Percentiles rank a stretch among this genome's conserved stretches.
Evolutionary conservation across 53 echinoderm and acorn worm species (phyloP).

Genomic region (Echinarachnius parma): DNA sequence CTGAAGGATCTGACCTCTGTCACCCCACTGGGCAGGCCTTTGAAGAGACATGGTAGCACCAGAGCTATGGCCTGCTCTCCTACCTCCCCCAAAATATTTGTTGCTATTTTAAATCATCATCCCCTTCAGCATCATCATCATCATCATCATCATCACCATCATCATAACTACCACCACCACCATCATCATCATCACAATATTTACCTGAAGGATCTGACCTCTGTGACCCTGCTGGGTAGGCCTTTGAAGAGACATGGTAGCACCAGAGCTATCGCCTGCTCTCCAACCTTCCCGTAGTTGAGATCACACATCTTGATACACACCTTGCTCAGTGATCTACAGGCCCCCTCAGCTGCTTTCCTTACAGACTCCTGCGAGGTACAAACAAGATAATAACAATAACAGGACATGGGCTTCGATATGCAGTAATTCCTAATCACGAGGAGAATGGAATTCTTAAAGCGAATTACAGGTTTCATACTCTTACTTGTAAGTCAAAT

Average conservation of each 20-base stretch:
- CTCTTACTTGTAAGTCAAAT: too few relatives aligned
- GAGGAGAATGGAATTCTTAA: too few relatives aligned
- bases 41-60: conserved; percentile 81
- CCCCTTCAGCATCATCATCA: too few relatives aligned
- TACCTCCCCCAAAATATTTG: too few relatives aligned
- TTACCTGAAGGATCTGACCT: conserved; percentile 86
- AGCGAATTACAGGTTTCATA: too few relatives aligned
- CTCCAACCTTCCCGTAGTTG: conserved; percentile 60
- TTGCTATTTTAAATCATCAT: too few relatives aligned
- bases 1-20: conserved; percentile 79
- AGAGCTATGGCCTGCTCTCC: conserved; percentile 60
- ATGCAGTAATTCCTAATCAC: too few relatives aligned
- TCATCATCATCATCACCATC: too few relatives aligned
- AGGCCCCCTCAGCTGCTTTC: conserved; percentile 86
- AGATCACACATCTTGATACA: conserved; percentile 88
- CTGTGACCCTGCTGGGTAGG: conserved; percentile 77
- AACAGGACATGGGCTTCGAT: too few relatives aligned
- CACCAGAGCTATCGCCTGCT: conserved; percentile 64
- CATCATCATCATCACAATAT: too few relatives aligned
- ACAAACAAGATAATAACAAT: conserved; percentile 21
- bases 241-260: conserved; percentile 81
- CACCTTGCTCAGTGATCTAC: conserved; percentile 84
- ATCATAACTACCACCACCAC: too few relatives aligned
- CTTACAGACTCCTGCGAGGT: conserved; percentile 80
- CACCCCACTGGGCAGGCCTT: conserved; percentile 79